phyloP scores from a whole-genome alignment of 2,888 invertebrate genomes.

The Chalcosyrphus nemorum region DNA sequence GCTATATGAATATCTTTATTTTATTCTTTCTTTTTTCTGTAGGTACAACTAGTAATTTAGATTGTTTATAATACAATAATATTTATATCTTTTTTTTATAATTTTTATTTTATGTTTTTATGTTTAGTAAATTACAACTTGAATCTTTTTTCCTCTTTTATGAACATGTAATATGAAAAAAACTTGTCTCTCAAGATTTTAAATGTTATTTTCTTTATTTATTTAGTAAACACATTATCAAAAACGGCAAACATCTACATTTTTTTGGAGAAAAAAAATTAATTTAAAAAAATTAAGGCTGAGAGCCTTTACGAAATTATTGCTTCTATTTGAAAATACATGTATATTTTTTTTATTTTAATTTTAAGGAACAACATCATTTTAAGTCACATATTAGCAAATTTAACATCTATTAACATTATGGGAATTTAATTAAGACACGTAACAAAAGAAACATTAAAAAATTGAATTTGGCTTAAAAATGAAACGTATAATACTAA shows the following conservation, averaged over 20 bases:
- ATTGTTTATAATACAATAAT: slow-evolving; percentile 57
- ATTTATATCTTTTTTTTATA: slow-evolving; percentile 22
- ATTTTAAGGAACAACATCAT: not conserved
- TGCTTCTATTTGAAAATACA: slow-evolving; percentile 22
- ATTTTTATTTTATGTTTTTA: slow-evolving; percentile 19
- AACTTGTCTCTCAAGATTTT: not conserved
- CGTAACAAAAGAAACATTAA: not conserved
- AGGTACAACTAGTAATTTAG: slow-evolving; percentile 70
- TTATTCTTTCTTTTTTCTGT: slow-evolving; percentile 24
- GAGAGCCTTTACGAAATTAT: not conserved
- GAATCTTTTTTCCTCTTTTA: not conserved
- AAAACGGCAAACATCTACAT: not conserved
- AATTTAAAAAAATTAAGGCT: not conserved
- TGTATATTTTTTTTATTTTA: not conserved
- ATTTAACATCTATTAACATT: not conserved
- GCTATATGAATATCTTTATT: slow-evolving; percentile 64
- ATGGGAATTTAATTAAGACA: not conserved
- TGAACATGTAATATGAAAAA: slow-evolving; percentile 37
- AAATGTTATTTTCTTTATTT: not conserved
- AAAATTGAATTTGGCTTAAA: not conserved
- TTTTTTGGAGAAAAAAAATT: not conserved
- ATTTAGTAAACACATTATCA: not conserved
- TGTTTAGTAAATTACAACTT: slow-evolving; percentile 49
- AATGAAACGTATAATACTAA: slow-evolving; percentile 3
- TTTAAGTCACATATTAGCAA: too few species aligned